phyloP scores from a whole-genome alignment of 2,113 vertebrate species.

The Brachirus orientalis region DNA sequence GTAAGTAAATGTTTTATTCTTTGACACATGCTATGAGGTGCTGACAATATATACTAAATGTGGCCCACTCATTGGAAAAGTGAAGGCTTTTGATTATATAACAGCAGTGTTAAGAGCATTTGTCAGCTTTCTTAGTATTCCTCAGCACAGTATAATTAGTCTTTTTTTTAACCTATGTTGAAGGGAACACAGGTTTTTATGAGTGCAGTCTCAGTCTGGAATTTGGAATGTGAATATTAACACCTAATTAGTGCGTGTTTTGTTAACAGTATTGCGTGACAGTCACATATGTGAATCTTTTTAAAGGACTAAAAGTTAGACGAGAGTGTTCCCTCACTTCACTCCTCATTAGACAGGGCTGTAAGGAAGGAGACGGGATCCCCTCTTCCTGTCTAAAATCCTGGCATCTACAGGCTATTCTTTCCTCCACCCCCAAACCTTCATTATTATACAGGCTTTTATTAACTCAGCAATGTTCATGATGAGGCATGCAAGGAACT shows the following conservation, averaged over 20 bases:
- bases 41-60: conserved; percentile 24
- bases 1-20: conserved; percentile 36
- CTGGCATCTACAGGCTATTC: conserved; percentile 42
- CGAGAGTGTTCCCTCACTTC: conserved; percentile 66
- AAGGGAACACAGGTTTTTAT: conserved; percentile 52
- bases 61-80: conserved; percentile 45
- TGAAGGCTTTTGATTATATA: conserved; percentile 53
- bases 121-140: conserved; percentile 50
- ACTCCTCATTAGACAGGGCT: conserved; percentile 47
- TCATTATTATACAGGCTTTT: conserved; percentile 45
- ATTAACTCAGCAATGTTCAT: conserved; percentile 63
- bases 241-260: conserved; percentile 56
- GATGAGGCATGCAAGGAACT: conserved; percentile 63
- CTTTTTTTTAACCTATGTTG: conserved; percentile 30
- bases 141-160: conserved; percentile 54
- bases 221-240: conserved; percentile 72
- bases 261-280: conserved; percentile 39
- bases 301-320: conserved; percentile 7
- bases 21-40: conserved; percentile 37
- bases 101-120: conserved; percentile 49
- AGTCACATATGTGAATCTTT: conserved; percentile 31
- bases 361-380: conserved; percentile 73
- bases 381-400: conserved; percentile 71
- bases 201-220: conserved; percentile 43
- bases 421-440: conserved; percentile 42